Conservation (phyloP, 2,797 vertebrate genomes). For the Etheostoma perlongum region DNA sequence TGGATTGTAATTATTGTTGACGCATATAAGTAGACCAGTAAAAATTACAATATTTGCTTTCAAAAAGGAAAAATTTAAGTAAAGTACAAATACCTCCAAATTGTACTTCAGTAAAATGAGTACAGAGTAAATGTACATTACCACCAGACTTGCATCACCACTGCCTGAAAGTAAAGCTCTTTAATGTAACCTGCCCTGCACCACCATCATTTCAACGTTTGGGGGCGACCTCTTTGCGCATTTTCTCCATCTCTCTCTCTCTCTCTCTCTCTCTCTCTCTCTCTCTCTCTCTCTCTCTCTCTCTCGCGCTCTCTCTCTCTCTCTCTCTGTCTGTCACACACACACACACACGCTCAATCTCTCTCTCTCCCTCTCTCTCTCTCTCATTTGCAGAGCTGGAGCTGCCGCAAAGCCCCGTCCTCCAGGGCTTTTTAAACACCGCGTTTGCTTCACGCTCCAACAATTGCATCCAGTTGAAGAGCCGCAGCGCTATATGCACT, state of each 20-base stretch:
- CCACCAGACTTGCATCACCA: too few species aligned
- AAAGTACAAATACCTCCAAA: too few species aligned
- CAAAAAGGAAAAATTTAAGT: too few species aligned
- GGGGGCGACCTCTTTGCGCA: slow-evolving; percentile 66
- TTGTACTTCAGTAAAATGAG: too few species aligned
- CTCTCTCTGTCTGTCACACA: not conserved
- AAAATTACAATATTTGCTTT: too few species aligned
- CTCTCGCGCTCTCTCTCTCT: not conserved
- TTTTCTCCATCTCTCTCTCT: slow-evolving; percentile 18
- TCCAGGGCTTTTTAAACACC: slow-evolving; percentile 65
- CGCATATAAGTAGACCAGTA: too few species aligned
- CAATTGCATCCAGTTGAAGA: slow-evolving; percentile 45
- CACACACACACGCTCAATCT: not conserved
- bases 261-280: not conserved
- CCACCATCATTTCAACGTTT: slow-evolving; percentile 41
- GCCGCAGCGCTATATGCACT: slow-evolving; percentile 26
- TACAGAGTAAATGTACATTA: too few species aligned
- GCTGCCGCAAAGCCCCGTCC: slow-evolving; percentile 80
- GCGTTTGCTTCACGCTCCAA: slow-evolving; percentile 65
- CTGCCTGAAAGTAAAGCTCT: not conserved
- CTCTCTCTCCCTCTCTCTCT: not conserved
- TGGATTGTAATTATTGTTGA: too few species aligned
- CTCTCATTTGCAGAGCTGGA: slow-evolving; percentile 25
- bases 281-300: not conserved
- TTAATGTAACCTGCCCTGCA: slow-evolving; percentile 48